Percentiles rank a stretch among this genome's conserved stretches.
Evolutionary conservation across 2,113 vertebrate genomes (phyloP).

Genomic region (Poeciliopsis retropinna): DNA sequence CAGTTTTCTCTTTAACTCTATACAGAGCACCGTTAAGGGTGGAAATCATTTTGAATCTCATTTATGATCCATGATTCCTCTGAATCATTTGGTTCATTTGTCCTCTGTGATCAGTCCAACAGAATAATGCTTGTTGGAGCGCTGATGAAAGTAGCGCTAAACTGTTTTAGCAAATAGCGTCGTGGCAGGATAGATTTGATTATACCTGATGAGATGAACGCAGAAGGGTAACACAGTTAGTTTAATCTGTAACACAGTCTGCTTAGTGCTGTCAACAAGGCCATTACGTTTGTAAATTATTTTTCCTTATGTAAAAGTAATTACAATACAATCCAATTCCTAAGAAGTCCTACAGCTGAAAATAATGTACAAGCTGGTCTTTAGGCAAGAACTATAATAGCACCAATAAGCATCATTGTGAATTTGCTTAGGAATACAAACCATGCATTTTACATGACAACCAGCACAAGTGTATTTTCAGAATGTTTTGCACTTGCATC

Average conservation of each 20-base stretch:
- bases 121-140: constrained; percentile 25
- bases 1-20: constrained; percentile 74
- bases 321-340: not conserved
- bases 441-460: not conserved
- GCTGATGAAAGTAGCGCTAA: constrained; percentile 24
- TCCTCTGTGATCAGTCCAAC: constrained; percentile 28
- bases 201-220: constrained; percentile 39
- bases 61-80: constrained; percentile 56
- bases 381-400: not conserved
- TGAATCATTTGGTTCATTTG: constrained; percentile 61
- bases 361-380: not conserved
- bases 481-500: not conserved
- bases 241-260: constrained; percentile 11
- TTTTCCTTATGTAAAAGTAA: not conserved
- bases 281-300: constrained; percentile 3
- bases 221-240: constrained; percentile 31
- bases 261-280: constrained; percentile 7
- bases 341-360: constrained; percentile 9
- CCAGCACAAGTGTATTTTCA: not conserved
- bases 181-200: constrained; percentile 24
- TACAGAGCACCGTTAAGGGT: constrained; percentile 56
- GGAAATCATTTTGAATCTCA: constrained; percentile 60
- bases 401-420: not conserved
- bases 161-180: constrained; percentile 21
- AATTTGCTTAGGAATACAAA: not conserved